These are phyloP conservation scores for Hesperia comma DNA, from an alignment of 2,888 invertebrate species.

Conservation along the genomic window DNA sequence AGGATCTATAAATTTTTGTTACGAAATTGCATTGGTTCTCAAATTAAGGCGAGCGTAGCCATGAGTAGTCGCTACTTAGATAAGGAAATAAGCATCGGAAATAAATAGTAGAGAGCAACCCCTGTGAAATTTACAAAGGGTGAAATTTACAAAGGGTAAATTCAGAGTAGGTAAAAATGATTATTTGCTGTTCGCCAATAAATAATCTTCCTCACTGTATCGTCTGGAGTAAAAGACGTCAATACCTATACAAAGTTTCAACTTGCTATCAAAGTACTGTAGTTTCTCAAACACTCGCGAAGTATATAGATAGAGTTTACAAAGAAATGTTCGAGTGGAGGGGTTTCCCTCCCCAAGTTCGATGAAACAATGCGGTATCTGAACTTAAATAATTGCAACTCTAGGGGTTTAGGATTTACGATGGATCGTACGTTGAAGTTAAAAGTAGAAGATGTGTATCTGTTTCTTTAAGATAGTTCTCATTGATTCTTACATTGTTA, in stretches of 20 bases:
- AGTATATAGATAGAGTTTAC: constrained; percentile 36
- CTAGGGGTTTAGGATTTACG: constrained; percentile 30
- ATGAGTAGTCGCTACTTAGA: too few relatives aligned
- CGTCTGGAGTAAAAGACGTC: constrained; percentile 18
- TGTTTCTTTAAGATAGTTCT: constrained; percentile 6
- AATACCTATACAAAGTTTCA: constrained; percentile 21
- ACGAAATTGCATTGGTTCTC: too few relatives aligned
- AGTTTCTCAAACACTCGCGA: constrained; percentile 30
- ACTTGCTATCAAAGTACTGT: constrained; percentile 27
- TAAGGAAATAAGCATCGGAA: too few relatives aligned
- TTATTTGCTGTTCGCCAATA: constrained; percentile 25
- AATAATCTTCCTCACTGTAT: constrained; percentile 23
- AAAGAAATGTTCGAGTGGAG: constrained; percentile 35
- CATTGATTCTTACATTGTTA: constrained; percentile 3
- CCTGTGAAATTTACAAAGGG: constrained; percentile 17
- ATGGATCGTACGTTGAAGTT: constrained; percentile 19
- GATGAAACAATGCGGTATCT: constrained; percentile 34
- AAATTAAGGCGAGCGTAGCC: too few relatives aligned
- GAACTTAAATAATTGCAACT: constrained; percentile 35
- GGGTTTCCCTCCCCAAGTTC: constrained; percentile 29
- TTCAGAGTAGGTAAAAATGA: constrained; percentile 1
- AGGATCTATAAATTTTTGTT: too few relatives aligned
- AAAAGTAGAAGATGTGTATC: constrained; percentile 14
- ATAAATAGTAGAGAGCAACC: neutral
- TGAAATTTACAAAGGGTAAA: constrained; percentile 21